Evolutionary conservation across 2,113 vertebrate species (phyloP), one percentile per base, ranked within the genome.

Genomic region (Echinops telfairi): DNA sequence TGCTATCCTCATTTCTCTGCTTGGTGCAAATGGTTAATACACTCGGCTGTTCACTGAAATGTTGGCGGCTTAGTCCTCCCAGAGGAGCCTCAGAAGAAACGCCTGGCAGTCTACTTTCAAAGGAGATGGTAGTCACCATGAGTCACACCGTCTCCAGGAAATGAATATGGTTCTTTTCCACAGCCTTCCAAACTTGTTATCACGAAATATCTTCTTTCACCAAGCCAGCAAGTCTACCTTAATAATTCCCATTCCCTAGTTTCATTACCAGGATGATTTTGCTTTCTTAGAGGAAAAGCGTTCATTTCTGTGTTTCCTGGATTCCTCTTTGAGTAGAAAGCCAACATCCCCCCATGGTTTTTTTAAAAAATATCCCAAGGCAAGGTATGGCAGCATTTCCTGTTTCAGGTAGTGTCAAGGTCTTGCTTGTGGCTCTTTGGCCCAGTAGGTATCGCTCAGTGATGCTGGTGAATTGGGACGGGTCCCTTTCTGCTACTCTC

Each of bases 301-400:
- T 88, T 88, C 47, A 10, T 53, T 53, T 86, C 57, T 76, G 0
- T 73, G 31, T 92, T 80, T 89, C 47, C 53, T 81, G 4, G 88
- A 86, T 90, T 83, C 78, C 88, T 16, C 29, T 92, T 88, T 88
- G 31, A 8, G 8, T 81, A 68, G 73, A 91, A 89, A 92, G 53
- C 25, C 36, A 87, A 11, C 47, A 60, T 77, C 88, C 77, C 43
- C 31, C 71, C 17, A 12, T 43, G 25, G 43, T 3, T 80, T 76
- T 64, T 77, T 70, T 20, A 31, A 64, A 84, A 71, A 40, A 25
- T 71, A 12, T 91, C 47, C 92, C 83, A 36, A 71, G 81, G 7
- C 2, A 3, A 3, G 19, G 43, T 57, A 4, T 40, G 23, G 36
- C 66, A 29, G 27, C 33, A 31, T 92, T 70, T 76, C 29, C 1